A percentile compares a stretch with the other conserved stretches of the same genome.
Conservation (phyloP, 2,888 invertebrate species). For the Sipha maydis region DNA sequence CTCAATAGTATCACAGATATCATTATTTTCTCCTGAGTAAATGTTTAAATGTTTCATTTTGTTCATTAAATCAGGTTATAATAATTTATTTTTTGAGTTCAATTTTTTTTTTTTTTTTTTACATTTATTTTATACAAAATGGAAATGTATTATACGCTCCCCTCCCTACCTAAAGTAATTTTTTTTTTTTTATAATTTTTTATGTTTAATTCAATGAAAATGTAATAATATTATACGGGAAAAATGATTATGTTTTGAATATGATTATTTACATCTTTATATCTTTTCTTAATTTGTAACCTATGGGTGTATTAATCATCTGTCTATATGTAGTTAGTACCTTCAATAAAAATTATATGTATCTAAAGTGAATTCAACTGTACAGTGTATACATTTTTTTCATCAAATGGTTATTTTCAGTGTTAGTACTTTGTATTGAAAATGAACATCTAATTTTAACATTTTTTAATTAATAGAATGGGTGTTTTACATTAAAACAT, state of each 20-base stretch:
- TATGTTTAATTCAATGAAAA: slow-evolving; percentile 55
- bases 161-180: slow-evolving; percentile 55
- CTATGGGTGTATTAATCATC: slow-evolving; percentile 56
- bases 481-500: no score
- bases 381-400: slow-evolving; percentile 22
- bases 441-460: background rate
- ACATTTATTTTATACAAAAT: slow-evolving; percentile 62
- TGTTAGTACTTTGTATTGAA: background rate
- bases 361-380: slow-evolving; percentile 16
- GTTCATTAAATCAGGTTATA: slow-evolving; percentile 41
- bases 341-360: slow-evolving; percentile 59
- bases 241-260: slow-evolving; percentile 60
- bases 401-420: background rate
- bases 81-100: slow-evolving; percentile 60
- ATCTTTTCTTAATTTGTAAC: slow-evolving; percentile 58
- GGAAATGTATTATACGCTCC: slow-evolving; percentile 60
- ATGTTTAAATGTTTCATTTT: slow-evolving; percentile 60
- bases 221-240: slow-evolving; percentile 61
- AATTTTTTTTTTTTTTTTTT: slow-evolving; percentile 54
- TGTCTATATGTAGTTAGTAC: slow-evolving; percentile 62
- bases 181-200: slow-evolving; percentile 59
- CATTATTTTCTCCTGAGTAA: slow-evolving; percentile 45
- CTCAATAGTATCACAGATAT: slow-evolving; percentile 52
- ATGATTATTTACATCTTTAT: slow-evolving; percentile 57
- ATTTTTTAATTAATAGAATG: no score